Evolutionary conservation across 2,797 vertebrate species (phyloP).

Genomic region (Sebastes vulpes): DNA sequence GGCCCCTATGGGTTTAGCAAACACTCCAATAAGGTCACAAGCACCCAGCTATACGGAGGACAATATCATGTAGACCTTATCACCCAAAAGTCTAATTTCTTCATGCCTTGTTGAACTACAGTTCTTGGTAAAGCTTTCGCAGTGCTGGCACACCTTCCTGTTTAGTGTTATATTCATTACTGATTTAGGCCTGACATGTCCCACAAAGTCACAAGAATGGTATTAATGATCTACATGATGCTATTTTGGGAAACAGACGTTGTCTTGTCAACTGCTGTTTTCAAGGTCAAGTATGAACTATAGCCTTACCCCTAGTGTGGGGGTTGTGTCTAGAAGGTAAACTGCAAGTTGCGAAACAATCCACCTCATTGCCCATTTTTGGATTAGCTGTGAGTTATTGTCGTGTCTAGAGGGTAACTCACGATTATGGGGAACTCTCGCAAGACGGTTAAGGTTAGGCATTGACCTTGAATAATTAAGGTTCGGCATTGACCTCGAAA

Average conservation of each 20-base stretch:
- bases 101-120: background rate
- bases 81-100: background rate
- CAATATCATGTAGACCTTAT: background rate
- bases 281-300: background rate
- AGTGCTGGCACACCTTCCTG: background rate
- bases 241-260: background rate
- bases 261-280: background rate
- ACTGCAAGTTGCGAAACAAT: too few species aligned
- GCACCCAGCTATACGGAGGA: background rate
- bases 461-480: too few species aligned
- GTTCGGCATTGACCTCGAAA: too few species aligned
- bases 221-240: conserved; percentile 19
- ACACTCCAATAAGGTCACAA: conserved; percentile 12
- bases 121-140: background rate
- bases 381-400: too few species aligned
- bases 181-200: background rate
- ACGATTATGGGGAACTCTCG: too few species aligned
- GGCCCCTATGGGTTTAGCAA: conserved; percentile 10
- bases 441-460: too few species aligned
- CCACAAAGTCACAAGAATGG: background rate
- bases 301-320: background rate
- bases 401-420: background rate
- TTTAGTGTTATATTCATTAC: conserved; percentile 1
- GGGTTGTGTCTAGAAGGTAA: background rate
- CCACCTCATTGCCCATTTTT: too few species aligned